These are phyloP conservation scores for Sarcophaga variegata DNA, from an alignment of 2,888 invertebrate genomes.

Conservation along the genomic window DNA sequence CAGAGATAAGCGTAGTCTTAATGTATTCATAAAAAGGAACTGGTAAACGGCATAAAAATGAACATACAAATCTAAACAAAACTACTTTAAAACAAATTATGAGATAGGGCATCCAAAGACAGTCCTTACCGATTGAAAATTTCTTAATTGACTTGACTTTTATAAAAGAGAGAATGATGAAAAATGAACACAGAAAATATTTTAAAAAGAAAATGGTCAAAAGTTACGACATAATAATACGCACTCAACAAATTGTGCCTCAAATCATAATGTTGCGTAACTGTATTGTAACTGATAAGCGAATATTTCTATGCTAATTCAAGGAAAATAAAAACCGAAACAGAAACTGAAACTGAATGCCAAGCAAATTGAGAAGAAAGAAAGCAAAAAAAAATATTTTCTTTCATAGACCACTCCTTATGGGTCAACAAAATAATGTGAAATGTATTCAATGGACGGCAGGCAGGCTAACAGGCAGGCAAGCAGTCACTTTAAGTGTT, in stretches of 20 bases:
- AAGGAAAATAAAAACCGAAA: neutral
- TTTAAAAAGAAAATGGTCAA: neutral
- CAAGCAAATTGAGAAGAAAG: neutral
- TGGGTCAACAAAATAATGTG: constrained; percentile 24
- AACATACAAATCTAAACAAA: too few relatives aligned
- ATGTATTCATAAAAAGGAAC: too few relatives aligned
- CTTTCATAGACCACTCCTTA: neutral
- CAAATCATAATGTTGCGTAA: constrained; percentile 42
- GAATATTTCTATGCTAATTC: constrained; percentile 22
- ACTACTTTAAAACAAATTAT: too few relatives aligned
- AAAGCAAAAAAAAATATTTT: neutral
- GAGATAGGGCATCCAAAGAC: too few relatives aligned
- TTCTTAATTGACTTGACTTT: neutral
- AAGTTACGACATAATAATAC: neutral
- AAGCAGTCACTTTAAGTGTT: neutral
- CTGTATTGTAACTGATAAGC: constrained; percentile 42
- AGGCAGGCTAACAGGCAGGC: too few relatives aligned
- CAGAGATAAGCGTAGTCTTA: too few relatives aligned
- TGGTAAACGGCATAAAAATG: too few relatives aligned
- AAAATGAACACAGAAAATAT: neutral
- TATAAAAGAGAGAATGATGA: neutral
- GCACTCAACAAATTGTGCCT: constrained; percentile 25
- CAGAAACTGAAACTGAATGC: neutral
- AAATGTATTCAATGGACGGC: constrained; percentile 11
- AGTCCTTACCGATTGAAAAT: neutral